phyloP scores from a whole-genome alignment of 2,113 vertebrate genomes.

The Galemys pyrenaicus region DNA sequence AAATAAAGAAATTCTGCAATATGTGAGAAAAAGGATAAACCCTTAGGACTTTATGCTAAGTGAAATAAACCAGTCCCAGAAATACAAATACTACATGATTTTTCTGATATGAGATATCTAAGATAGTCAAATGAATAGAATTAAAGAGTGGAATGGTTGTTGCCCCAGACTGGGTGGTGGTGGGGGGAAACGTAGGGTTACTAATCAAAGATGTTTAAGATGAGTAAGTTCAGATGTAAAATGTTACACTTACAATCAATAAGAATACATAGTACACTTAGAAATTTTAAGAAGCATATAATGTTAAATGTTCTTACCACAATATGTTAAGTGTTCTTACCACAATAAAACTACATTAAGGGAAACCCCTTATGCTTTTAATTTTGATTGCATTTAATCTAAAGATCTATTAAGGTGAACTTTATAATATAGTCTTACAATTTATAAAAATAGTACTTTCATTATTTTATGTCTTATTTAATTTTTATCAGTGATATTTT shows the following conservation, averaged over 20 bases:
- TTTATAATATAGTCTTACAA: not conserved
- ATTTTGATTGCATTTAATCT: not conserved
- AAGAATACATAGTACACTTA: not conserved
- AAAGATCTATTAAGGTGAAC: constrained; percentile 4
- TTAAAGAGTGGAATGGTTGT: not conserved
- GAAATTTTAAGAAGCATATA: too few species aligned
- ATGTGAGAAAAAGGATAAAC: not conserved
- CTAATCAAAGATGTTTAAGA: not conserved
- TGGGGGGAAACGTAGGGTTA: not conserved
- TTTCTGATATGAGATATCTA: not conserved
- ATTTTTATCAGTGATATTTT: constrained; percentile 23
- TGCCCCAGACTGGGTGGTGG: not conserved
- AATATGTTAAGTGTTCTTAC: not conserved
- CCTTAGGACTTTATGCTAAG: not conserved
- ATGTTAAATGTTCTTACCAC: not conserved
- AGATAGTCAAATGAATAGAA: not conserved
- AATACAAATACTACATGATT: not conserved
- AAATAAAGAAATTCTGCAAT: not conserved
- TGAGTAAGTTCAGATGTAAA: not conserved
- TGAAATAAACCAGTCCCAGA: not conserved
- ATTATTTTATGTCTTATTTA: not conserved
- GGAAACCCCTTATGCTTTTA: not conserved
- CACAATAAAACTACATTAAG: not conserved
- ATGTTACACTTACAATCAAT: not conserved
- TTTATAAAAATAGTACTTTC: not conserved